phyloP scores from a whole-genome alignment of 2,888 invertebrate genomes.

The Meta bourneti region DNA sequence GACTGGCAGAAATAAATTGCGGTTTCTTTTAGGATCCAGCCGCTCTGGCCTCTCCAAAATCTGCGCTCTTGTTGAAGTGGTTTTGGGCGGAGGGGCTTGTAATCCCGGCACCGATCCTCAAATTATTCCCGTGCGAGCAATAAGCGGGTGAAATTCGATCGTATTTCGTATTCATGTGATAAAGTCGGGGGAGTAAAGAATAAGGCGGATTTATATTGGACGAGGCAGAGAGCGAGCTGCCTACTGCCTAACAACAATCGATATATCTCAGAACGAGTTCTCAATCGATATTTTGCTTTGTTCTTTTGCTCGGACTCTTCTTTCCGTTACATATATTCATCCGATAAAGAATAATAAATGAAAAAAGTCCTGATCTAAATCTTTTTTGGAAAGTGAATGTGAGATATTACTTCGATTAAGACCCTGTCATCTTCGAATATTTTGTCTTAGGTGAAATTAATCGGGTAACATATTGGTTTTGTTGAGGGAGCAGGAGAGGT shows the following conservation, averaged over 20 bases:
- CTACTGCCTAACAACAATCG: slow-evolving; percentile 37
- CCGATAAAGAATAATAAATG: neutral
- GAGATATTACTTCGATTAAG: neutral
- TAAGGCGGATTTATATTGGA: slow-evolving; percentile 16
- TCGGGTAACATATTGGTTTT: slow-evolving; percentile 1
- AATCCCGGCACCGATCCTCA: slow-evolving; percentile 8
- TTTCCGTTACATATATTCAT: neutral
- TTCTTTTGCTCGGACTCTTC: neutral
- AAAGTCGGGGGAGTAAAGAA: slow-evolving; percentile 1
- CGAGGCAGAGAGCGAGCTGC: slow-evolving; percentile 10
- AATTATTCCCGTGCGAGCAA: slow-evolving; percentile 49
- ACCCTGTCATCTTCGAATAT: neutral
- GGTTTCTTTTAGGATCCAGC: neutral
- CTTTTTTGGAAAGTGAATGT: neutral
- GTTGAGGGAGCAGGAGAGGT: neutral
- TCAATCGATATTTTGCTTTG: slow-evolving; percentile 38
- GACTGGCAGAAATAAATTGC: neutral
- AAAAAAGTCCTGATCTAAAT: neutral
- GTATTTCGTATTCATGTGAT: slow-evolving; percentile 30
- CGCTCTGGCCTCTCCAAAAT: neutral
- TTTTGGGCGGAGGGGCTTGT: neutral
- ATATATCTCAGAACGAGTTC: slow-evolving; percentile 7
- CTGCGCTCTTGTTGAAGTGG: slow-evolving; percentile 35
- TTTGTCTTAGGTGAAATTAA: neutral
- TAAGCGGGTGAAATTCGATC: slow-evolving; percentile 29